Evolutionary conservation across 2,113 vertebrate genomes (phyloP).

Genomic region (Acrocephalus kingi): DNA sequence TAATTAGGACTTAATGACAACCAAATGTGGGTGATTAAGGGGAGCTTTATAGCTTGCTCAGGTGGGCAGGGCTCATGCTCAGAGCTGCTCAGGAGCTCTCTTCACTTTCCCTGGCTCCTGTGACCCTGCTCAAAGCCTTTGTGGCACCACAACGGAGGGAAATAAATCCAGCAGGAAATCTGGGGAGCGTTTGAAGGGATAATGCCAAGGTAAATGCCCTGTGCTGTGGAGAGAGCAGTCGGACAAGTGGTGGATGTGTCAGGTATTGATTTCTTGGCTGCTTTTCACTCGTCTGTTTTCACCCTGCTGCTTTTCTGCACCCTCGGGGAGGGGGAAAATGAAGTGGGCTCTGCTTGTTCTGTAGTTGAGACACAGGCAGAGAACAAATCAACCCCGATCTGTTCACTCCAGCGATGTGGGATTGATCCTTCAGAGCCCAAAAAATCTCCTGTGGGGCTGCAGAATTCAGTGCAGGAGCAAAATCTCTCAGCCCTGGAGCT

Average conservation of each 20-base stretch:
- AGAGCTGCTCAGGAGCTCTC: background rate
- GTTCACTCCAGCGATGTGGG: accelerated
- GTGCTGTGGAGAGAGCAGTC: background rate
- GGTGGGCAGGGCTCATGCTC: background rate
- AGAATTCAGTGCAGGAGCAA: background rate
- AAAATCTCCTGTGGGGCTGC: background rate
- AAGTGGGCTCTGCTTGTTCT: background rate
- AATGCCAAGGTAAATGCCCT: background rate
- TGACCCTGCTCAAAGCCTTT: background rate
- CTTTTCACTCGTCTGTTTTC: background rate
- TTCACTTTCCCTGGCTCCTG: background rate
- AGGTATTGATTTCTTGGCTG: background rate
- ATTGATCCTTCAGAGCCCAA: background rate
- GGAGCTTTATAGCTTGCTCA: background rate
- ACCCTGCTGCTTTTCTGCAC: background rate
- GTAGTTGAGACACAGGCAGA: accelerated
- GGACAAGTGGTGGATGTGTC: background rate
- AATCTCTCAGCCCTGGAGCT: background rate
- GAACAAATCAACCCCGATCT: background rate
- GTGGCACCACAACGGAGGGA: background rate
- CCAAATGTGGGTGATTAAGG: background rate
- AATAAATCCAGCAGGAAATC: background rate
- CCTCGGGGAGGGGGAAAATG: background rate
- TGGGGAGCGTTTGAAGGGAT: background rate
- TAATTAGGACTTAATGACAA: background rate